Evolutionary conservation across 1,140 invertebrate species (phyloP), one percentile per base, ranked within the genome.

Genomic region (Hydropsyche tenuis): DNA sequence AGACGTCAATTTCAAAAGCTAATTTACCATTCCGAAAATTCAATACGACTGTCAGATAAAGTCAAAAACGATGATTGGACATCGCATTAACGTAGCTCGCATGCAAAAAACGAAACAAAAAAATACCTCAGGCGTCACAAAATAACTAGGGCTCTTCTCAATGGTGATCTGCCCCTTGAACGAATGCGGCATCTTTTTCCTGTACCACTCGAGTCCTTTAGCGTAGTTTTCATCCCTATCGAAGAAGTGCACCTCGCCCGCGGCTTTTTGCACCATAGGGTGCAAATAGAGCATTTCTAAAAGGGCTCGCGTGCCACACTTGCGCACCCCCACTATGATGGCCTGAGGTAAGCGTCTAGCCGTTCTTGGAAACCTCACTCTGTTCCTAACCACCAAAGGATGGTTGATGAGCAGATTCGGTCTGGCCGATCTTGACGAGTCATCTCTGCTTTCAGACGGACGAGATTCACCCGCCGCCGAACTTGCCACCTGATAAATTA

Each of bases 71-170:
- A n/a, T n/a, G n/a, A n/a, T n/a, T n/a, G n/a, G n/a, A n/a, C n/a
- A n/a, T n/a, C n/a, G n/a, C n/a, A n/a, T n/a, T n/a, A n/a, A 48
- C 12, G 4, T 48, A 4, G 4, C 14, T 48, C 46, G 4, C 22
- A 56, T 23, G 7, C 16, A 4, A 9, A 51, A 56, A 4, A 22
- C 20, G 11, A 56, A 11, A 53, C 4, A 56, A 22, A 18, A 18
- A 81, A 85, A 87, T 83, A 96, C 96, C 88, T 97, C 94, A 16
- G 95, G 94, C 14, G 96, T 98, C 65, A 99, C 94, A 85, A 99
- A 98, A 85, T 99, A 99, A 79, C 95, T 96, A 0, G 97, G 97
- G 75, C 95, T 97, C 83, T 99, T 99, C 84, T 99, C 97, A 78
- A 99, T 96, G 14, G 96, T 98, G 74, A 98, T 91, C 84, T 98